phyloP scores from a whole-genome alignment of 2,797 vertebrate species.

The Cottoperca gobio region DNA sequence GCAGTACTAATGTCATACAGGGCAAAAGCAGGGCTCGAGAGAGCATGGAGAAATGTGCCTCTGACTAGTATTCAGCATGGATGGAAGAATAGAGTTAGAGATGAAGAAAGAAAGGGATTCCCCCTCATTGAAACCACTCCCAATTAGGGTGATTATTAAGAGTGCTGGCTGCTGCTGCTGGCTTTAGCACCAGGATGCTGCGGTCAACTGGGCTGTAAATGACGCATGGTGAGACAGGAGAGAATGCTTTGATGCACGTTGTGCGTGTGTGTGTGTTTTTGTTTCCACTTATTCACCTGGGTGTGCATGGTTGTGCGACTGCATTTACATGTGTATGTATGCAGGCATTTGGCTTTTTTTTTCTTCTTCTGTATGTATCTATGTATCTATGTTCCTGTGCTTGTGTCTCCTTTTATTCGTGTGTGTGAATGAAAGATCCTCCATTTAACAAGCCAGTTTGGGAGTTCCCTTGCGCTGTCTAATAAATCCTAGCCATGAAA shows the following conservation, averaged over 20 bases:
- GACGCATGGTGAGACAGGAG: conserved; percentile 63
- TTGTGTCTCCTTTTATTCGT: conserved; percentile 22
- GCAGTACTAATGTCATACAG: conserved; percentile 23
- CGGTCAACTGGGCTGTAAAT: conserved; percentile 70
- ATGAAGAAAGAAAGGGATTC: conserved; percentile 62
- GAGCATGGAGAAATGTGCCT: conserved; percentile 49
- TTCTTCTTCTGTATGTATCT: conserved; percentile 12
- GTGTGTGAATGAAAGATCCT: conserved; percentile 58
- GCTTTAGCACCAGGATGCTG: conserved; percentile 67
- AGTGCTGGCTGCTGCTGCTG: conserved; percentile 67
- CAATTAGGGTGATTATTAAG: conserved; percentile 73
- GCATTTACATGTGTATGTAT: conserved; percentile 26
- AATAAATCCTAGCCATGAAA: conserved; percentile 73
- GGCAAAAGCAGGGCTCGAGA: conserved; percentile 35
- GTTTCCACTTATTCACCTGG: conserved; percentile 53
- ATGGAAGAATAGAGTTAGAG: conserved; percentile 52
- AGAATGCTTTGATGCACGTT: conserved; percentile 53
- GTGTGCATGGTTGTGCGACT: conserved; percentile 11
- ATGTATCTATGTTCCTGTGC: neutral
- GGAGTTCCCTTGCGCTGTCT: conserved; percentile 68
- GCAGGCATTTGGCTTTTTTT: conserved; percentile 3
- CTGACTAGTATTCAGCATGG: conserved; percentile 42
- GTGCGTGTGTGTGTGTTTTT: conserved; percentile 34
- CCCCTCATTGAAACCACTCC: conserved; percentile 71
- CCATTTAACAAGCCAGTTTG: conserved; percentile 57